Percentiles rank a stretch among this genome's conserved stretches.
Evolutionary conservation across 2,888 invertebrate species (phyloP).

Genomic region (Mythimna lalbum): DNA sequence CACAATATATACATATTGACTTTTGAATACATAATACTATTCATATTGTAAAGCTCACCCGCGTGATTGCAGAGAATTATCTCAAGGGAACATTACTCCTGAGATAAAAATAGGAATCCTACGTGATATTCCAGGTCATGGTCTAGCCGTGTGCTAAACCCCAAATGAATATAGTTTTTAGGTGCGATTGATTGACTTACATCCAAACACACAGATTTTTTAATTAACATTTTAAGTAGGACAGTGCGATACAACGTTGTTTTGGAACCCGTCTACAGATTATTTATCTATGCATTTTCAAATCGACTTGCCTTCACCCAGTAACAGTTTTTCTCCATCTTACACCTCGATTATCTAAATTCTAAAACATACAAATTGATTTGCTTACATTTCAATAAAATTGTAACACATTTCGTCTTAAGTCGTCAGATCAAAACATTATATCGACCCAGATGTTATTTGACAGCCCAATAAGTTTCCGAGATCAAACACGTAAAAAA

Average conservation of each 20-base stretch:
- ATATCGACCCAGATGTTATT: constrained; percentile 49
- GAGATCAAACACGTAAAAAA: constrained; percentile 48
- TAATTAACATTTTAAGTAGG: background rate
- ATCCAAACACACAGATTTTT: background rate
- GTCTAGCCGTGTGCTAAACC: too few species aligned
- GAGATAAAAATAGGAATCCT: too few species aligned
- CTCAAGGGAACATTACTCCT: too few species aligned
- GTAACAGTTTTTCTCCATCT: constrained; percentile 7
- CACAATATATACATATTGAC: too few species aligned
- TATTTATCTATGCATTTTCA: background rate
- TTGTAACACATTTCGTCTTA: constrained; percentile 21
- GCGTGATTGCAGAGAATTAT: too few species aligned
- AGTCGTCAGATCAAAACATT: constrained; percentile 47
- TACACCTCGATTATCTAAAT: background rate
- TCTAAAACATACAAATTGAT: constrained; percentile 18
- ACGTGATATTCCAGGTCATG: too few species aligned
- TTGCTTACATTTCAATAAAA: constrained; percentile 48
- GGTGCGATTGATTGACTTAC: too few species aligned
- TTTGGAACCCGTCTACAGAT: background rate
- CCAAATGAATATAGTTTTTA: too few species aligned
- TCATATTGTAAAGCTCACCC: too few species aligned
- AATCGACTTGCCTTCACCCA: background rate
- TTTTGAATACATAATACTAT: too few species aligned
- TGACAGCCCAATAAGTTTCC: constrained; percentile 45
- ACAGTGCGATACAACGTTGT: background rate